Percentiles rank a stretch among this genome's conserved stretches.
Evolutionary conservation across 2,113 vertebrate species (phyloP).

Genomic region (Dicrurus megarhynchus): DNA sequence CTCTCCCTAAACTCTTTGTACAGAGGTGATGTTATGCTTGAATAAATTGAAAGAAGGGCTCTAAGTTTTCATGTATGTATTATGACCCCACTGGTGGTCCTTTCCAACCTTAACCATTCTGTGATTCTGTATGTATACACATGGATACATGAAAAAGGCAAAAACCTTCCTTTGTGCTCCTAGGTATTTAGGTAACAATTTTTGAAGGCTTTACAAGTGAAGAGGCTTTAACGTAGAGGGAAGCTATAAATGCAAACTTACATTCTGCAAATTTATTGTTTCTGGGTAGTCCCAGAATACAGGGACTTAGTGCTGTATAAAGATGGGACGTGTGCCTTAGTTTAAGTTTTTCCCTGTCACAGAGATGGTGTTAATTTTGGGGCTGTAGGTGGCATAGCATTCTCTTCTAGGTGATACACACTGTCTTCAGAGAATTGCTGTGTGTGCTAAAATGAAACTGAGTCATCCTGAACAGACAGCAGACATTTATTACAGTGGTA

Average conservation of each 20-base stretch:
- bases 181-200: not conserved
- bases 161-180: not conserved
- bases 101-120: not conserved
- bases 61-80: not conserved
- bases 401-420: not conserved
- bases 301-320: not conserved
- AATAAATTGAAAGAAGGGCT: not conserved
- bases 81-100: not conserved
- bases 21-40: not conserved
- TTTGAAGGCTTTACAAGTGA: not conserved
- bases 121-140: not conserved
- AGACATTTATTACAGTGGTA: not conserved
- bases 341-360: not conserved
- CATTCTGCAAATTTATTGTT: not conserved
- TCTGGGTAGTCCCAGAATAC: not conserved
- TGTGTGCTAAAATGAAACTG: not conserved
- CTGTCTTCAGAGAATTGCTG: not conserved
- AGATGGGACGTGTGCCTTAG: not conserved
- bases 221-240: not conserved
- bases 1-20: not conserved
- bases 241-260: not conserved
- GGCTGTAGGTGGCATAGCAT: not conserved
- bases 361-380: not conserved
- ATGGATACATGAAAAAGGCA: not conserved
- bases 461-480: not conserved